Conservation (phyloP, 2,113 vertebrate species). For the Dasypus novemcinctus region DNA sequence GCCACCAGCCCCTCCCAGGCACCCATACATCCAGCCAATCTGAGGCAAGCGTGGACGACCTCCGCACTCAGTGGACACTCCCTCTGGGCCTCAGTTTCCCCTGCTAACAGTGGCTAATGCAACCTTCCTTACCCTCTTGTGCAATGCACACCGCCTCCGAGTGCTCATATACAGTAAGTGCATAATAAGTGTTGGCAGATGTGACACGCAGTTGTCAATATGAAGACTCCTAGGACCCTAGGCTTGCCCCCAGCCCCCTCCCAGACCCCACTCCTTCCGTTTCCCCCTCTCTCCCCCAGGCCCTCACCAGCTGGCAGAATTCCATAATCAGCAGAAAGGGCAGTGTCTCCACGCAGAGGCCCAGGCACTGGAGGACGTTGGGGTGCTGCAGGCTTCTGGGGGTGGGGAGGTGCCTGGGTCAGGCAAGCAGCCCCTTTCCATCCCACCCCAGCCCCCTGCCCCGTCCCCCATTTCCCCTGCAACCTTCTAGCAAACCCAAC, state of each 20-base stretch:
- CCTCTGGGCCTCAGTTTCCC: background rate
- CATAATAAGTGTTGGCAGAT: background rate
- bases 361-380: constrained; percentile 93
- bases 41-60: rapidly evolving
- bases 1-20: background rate
- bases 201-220: background rate
- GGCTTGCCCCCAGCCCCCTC: background rate
- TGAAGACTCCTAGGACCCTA: background rate
- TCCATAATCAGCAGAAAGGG: constrained; percentile 95
- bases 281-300: background rate
- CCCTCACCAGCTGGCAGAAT: constrained; percentile 93
- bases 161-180: background rate
- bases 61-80: background rate
- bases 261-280: rapidly evolving
- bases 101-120: no score
- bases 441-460: background rate
- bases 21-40: background rate
- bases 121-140: background rate
- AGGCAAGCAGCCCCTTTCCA: background rate
- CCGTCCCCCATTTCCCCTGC: rapidly evolving
- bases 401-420: background rate
- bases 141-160: rapidly evolving
- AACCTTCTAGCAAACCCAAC: background rate
- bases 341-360: constrained; percentile 91
- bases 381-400: constrained; percentile 92